Percentiles rank a stretch among this genome's conserved stretches.
phyloP scores from a whole-genome alignment of 2,888 invertebrate species.

The Dysmachus trigonus region DNA sequence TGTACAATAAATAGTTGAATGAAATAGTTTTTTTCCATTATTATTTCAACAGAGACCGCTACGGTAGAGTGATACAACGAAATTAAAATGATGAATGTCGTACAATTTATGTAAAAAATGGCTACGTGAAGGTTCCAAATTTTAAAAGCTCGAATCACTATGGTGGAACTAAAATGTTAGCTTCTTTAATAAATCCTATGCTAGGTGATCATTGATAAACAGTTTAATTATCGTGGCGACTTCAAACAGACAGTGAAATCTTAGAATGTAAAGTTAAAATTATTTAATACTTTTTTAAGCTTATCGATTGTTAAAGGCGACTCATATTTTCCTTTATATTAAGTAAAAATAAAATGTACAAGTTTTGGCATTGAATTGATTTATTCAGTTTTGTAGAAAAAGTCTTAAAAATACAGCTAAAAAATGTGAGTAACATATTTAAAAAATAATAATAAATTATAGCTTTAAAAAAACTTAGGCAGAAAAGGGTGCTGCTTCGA shows the following conservation, averaged over 20 bases:
- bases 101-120: no score
- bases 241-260: no score
- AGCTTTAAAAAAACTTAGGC: not conserved
- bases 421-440: not conserved
- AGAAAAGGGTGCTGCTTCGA: not conserved
- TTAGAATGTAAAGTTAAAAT: no score
- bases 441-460: not conserved
- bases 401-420: not conserved
- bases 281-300: no score
- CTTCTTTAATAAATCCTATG: not conserved
- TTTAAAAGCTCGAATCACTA: no score
- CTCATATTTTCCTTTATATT: not conserved
- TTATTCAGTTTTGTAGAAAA: not conserved
- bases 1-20: not conserved
- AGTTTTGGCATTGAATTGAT: not conserved
- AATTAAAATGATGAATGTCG: no score
- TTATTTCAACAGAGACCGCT: no score
- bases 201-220: not conserved
- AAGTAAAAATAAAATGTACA: not conserved
- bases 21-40: not conserved
- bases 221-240: not conserved
- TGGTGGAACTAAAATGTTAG: not conserved
- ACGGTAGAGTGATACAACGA: no score
- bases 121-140: no score
- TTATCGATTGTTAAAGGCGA: not conserved